Conservation (phyloP, 1,140 invertebrate genomes). For the Drosophila ironensis region DNA sequence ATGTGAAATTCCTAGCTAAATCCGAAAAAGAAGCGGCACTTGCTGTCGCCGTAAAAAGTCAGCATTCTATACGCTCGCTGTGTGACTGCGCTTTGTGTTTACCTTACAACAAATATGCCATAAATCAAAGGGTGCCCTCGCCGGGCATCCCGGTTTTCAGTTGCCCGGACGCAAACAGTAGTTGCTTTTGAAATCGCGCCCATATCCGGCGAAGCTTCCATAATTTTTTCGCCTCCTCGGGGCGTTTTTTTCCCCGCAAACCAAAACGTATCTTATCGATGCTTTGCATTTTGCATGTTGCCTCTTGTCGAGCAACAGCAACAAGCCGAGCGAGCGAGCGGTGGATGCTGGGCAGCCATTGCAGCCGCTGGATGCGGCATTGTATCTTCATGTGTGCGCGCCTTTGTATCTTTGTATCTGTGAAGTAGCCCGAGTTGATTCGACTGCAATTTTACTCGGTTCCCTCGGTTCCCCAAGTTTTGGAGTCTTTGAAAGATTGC, state of each 20-base stretch:
- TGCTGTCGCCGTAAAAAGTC: constrained; percentile 45
- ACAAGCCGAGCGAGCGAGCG: constrained; percentile 22
- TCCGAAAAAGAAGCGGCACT: constrained; percentile 55
- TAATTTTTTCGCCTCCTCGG: constrained; percentile 62
- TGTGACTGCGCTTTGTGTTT: constrained; percentile 75
- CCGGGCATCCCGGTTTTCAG: neutral
- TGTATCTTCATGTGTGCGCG: constrained; percentile 21
- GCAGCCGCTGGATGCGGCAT: constrained; percentile 7
- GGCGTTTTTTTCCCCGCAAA: neutral
- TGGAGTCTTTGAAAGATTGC: constrained; percentile 66
- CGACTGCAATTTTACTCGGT: constrained; percentile 55
- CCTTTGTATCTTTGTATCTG: constrained; percentile 24
- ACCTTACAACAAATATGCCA: constrained; percentile 65
- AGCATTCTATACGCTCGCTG: constrained; percentile 25
- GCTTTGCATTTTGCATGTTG: constrained; percentile 80
- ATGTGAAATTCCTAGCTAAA: constrained; percentile 71
- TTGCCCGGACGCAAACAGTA: constrained; percentile 59
- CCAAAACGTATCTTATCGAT: constrained; percentile 70
- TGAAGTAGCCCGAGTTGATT: constrained; percentile 47
- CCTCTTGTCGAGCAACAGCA: constrained; percentile 70
- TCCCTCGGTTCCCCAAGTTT: constrained; percentile 15
- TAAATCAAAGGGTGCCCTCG: constrained; percentile 64
- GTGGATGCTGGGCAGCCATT: constrained; percentile 61
- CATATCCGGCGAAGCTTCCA: constrained; percentile 79
- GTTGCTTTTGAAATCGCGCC: constrained; percentile 77